Conservation (phyloP, 1,140 invertebrate species). For the Dreissena rostriformis region DNA sequence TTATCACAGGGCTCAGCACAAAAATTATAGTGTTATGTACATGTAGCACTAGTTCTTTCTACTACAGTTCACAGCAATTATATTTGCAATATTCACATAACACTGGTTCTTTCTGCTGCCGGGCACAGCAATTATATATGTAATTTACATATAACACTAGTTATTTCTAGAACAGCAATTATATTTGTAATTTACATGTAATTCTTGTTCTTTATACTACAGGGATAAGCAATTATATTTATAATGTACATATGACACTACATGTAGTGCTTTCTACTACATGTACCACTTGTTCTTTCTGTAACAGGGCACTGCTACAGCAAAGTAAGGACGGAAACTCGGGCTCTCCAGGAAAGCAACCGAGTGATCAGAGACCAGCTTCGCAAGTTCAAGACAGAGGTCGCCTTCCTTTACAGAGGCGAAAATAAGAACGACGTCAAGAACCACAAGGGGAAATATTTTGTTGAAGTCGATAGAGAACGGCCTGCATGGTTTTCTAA, state of each 20-base stretch:
- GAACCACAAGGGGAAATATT: conserved; percentile 84
- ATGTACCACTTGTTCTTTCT: conserved; percentile 82
- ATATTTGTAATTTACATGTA: too few species aligned
- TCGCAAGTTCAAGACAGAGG: conserved; percentile 88
- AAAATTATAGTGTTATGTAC: too few species aligned
- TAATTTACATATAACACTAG: too few species aligned
- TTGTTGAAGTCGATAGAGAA: conserved; percentile 89
- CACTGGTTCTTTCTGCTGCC: too few species aligned
- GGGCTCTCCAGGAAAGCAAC: conserved; percentile 86
- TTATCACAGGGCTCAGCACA: too few species aligned
- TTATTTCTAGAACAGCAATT: conserved; percentile 80
- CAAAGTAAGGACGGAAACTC: conserved; percentile 90
- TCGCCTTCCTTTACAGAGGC: conserved; percentile 94
- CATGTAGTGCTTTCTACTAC: not conserved
- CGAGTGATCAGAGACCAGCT: conserved; percentile 87
- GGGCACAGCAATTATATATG: too few species aligned
- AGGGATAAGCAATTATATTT: too few species aligned
- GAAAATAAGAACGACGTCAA: conserved; percentile 80
- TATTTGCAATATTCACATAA: too few species aligned
- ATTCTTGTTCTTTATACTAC: too few species aligned
- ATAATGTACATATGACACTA: too few species aligned
- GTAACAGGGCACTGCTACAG: conserved; percentile 88
- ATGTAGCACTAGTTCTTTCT: too few species aligned
- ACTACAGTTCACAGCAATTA: too few species aligned
- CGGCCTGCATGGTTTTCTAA: conserved; percentile 90